Base-by-base conservation (phyloP, 2,113 vertebrate genomes). In the Zosterops borbonicus region DNA sequence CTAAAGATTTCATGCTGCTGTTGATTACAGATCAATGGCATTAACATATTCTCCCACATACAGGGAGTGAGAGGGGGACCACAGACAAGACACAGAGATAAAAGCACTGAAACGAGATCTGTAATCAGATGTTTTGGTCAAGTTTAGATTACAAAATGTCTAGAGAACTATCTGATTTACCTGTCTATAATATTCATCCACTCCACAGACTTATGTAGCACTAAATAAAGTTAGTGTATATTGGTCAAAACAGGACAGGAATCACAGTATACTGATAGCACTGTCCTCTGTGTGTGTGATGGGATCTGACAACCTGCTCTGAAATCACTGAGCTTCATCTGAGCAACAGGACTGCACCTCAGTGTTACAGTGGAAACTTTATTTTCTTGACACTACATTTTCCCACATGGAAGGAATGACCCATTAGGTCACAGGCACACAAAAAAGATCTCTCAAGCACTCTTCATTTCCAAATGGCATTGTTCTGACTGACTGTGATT, bases 161-260 rank as follows among this genome's bases (percentile, higher is more conserved):
- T 49, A n/a, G 25, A 20, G 52, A 90, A 28, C 19, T 47, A 31
- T 8, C 28, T 64, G 24, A 71, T 39, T 33, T 59, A 44, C 25
- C 17, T 71, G 31, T 9, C 52, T 44, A 7, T n/a, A 58, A 69
- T 18, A 73, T 8, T 49, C 33, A 80, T 11, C 12, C n/a, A 68
- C 14, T 73, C 35, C 41, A 65, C 11, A 83, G 41, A 74, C 22
- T 37, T 53, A 86, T 0, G 0, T 2, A 68, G 49, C 29, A 71
- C 15, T n/a, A 69, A 42, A 35, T 56, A 47, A 85, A 88, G 25
- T 46, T 20, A 58, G 25, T 19, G 20, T 31, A 31, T 22, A 33
- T 11, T 62, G n/a, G 23, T 37, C 12, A 60, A 69, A 90, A 49
- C 31, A 68, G 64, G 11, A 11, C 28, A 49, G 58, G 35, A 70